Evolutionary conservation across 2,888 invertebrate genomes (phyloP).

Genomic region (Ceraclea dissimilis): DNA sequence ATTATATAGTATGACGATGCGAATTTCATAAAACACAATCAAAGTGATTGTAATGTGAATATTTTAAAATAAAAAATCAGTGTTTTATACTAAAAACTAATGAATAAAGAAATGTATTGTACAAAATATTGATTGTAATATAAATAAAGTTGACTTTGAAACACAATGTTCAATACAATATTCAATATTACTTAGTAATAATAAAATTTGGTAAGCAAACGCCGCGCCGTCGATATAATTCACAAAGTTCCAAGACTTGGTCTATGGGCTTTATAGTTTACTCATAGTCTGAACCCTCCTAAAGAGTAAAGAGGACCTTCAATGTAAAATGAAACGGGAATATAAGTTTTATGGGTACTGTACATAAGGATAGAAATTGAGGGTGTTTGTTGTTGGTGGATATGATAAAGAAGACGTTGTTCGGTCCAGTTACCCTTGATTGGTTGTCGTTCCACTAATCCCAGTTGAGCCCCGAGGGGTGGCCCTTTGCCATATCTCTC

Average conservation of each 20-base stretch:
- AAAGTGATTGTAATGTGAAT: too few relatives aligned
- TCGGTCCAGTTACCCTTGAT: conserved; percentile 56
- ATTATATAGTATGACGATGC: too few relatives aligned
- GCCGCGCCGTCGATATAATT: conserved; percentile 3
- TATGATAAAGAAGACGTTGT: conserved; percentile 15
- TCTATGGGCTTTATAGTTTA: conserved; percentile 9
- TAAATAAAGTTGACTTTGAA: too few relatives aligned
- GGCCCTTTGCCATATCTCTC: conserved; percentile 38
- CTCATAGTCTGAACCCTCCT: conserved; percentile 15
- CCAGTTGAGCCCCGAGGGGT: conserved; percentile 58
- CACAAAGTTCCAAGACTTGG: conserved; percentile 5
- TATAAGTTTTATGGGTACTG: conserved; percentile 15
- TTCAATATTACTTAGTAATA: neutral
- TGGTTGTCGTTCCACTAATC: conserved; percentile 65
- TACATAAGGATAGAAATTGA: conserved; percentile 9
- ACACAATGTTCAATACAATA: too few relatives aligned
- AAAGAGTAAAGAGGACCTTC: conserved; percentile 6
- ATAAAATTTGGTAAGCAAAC: neutral
- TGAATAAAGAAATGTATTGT: too few relatives aligned
- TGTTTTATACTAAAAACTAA: too few relatives aligned
- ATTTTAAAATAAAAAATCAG: too few relatives aligned
- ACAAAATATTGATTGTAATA: too few relatives aligned
- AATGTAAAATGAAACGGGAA: neutral
- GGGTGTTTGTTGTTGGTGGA: conserved; percentile 26
- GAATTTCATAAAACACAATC: too few relatives aligned